Evolutionary conservation across 2,797 vertebrate genomes (phyloP).

Genomic region (Crocodylus rhombifer): DNA sequence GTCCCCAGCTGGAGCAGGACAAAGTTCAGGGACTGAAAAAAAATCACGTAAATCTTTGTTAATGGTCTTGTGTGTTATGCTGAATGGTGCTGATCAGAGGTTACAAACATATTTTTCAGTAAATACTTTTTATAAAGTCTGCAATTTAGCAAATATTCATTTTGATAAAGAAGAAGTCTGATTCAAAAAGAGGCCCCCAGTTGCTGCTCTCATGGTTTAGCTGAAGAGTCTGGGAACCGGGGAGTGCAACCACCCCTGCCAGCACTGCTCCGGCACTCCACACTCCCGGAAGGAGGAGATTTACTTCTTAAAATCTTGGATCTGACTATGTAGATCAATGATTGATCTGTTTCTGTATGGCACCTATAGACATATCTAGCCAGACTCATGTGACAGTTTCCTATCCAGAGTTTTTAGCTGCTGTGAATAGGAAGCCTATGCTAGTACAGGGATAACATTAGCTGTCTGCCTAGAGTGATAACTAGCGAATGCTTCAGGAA

Average conservation of each 20-base stretch:
- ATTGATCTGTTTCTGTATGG: accelerated
- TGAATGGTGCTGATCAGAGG: not conserved
- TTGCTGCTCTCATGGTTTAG: too few species aligned
- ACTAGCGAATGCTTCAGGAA: not conserved
- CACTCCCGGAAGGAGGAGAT: too few species aligned
- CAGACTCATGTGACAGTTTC: not conserved
- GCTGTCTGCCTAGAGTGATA: not conserved
- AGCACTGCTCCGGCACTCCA: too few species aligned
- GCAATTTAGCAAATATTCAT: not conserved
- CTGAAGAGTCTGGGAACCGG: too few species aligned
- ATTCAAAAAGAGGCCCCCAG: too few species aligned
- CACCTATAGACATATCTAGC: not conserved
- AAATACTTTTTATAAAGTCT: not conserved
- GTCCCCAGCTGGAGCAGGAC: too few species aligned
- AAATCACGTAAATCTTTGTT: not conserved
- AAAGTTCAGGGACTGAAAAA: too few species aligned
- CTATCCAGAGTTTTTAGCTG: not conserved
- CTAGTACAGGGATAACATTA: not conserved
- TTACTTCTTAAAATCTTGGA: too few species aligned
- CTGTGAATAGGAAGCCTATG: not conserved
- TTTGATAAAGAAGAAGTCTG: not conserved
- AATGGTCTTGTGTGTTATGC: not conserved
- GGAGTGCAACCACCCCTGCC: too few species aligned
- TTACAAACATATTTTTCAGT: not conserved
- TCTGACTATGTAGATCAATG: not conserved